Evolutionary conservation across 1,140 invertebrate genomes (phyloP).

Genomic region (Fopius arisanus): DNA sequence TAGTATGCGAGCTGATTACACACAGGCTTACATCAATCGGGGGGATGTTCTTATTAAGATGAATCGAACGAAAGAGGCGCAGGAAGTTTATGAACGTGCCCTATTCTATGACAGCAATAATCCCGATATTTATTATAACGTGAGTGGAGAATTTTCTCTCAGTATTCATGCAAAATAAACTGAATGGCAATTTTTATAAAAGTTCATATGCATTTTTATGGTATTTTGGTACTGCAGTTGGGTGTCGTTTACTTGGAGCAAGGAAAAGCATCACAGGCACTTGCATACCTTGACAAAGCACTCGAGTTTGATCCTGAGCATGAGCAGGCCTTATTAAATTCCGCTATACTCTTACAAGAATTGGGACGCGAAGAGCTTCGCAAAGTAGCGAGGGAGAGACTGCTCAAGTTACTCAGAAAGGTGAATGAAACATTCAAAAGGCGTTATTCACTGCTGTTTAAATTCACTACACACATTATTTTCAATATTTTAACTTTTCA

Average conservation of each 20-base stretch:
- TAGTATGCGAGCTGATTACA: conserved; percentile 96
- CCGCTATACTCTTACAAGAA: conserved; percentile 93
- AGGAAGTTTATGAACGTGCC: conserved; percentile 93
- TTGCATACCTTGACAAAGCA: conserved; percentile 92
- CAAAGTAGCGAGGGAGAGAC: conserved; percentile 79
- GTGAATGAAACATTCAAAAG: conserved; percentile 52
- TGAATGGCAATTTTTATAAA: too few species aligned
- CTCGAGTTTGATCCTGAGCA: conserved; percentile 93
- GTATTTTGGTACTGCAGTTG: conserved; percentile 68
- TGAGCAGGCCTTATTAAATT: conserved; percentile 93
- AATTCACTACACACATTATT: background rate
- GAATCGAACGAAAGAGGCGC: conserved; percentile 92
- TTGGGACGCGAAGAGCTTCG: conserved; percentile 80
- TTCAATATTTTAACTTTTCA: conserved; percentile 29
- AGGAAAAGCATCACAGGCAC: conserved; percentile 87
- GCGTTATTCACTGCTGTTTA: conserved; percentile 17
- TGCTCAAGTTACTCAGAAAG: conserved; percentile 83
- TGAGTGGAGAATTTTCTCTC: conserved; percentile 65
- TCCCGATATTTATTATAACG: conserved; percentile 97
- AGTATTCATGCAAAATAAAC: too few species aligned
- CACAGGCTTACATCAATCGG: conserved; percentile 96
- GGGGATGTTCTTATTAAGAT: conserved; percentile 96
- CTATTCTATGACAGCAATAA: conserved; percentile 93
- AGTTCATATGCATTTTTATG: background rate
- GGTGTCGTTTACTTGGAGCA: conserved; percentile 94